Conservation (phyloP, 2,113 vertebrate genomes). For the Ramphastos sulfuratus region DNA sequence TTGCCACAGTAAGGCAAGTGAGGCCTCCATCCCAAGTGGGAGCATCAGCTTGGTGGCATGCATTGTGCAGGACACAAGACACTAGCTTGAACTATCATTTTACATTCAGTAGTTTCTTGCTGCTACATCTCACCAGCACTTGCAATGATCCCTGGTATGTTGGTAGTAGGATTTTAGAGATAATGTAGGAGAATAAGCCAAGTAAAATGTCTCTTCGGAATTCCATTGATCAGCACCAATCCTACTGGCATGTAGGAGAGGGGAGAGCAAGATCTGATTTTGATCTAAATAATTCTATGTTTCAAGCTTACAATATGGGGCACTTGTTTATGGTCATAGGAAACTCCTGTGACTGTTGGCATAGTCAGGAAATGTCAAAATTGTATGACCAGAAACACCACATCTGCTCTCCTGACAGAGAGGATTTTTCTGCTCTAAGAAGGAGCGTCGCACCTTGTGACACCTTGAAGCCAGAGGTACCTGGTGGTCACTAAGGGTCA, state of each 20-base stretch:
- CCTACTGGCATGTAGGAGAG: not conserved
- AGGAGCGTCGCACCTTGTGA: not conserved
- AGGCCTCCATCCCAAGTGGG: not conserved
- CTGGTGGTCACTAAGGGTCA: not conserved
- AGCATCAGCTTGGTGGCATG: not conserved
- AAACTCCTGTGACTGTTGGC: not conserved
- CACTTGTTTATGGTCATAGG: not conserved
- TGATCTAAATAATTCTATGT: not conserved
- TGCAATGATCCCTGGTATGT: not conserved
- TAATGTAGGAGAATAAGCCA: not conserved
- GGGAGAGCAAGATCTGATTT: not conserved
- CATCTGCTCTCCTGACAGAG: not conserved
- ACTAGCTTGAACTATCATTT: not conserved
- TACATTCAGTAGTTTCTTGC: not conserved
- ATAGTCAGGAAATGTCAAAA: not conserved
- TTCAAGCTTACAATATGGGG: rapidly evolving
- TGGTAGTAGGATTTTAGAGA: not conserved
- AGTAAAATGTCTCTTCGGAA: not conserved
- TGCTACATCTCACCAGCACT: not conserved
- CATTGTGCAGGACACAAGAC: not conserved
- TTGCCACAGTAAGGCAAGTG: not conserved
- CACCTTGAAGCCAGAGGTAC: not conserved
- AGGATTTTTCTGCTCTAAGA: not conserved
- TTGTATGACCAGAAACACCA: not conserved
- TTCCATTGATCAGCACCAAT: not conserved